Conservation (phyloP, 2,113 vertebrate genomes). For the Cryptoleucopteryx plumbea region DNA sequence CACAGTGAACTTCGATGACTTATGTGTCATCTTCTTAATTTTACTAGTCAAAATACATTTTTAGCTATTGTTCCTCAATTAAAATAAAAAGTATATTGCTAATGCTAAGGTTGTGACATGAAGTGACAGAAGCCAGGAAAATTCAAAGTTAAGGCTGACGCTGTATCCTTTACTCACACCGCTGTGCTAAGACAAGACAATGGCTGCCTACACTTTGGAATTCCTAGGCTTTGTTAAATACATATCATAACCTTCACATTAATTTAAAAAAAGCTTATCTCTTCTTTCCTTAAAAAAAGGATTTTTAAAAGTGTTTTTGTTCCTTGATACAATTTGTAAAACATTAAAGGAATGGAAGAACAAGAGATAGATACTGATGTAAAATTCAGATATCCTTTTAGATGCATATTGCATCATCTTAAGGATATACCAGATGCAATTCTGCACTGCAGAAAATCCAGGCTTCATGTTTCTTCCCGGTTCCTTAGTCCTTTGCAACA, state of each 20-base stretch:
- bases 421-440: background rate
- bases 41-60: constrained; percentile 72
- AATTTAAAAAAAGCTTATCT: background rate
- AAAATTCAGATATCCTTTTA: background rate
- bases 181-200: constrained; percentile 7
- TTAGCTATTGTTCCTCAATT: constrained; percentile 50
- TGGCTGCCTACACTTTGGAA: constrained; percentile 5
- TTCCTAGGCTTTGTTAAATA: constrained; percentile 42
- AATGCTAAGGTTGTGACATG: constrained; percentile 56
- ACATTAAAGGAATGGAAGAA: background rate
- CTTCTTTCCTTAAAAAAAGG: background rate
- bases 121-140: constrained; percentile 48
- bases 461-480: background rate
- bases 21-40: constrained; percentile 55
- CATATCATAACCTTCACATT: background rate
- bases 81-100: constrained; percentile 62
- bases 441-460: background rate
- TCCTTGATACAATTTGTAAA: background rate
- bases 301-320: background rate
- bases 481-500: background rate
- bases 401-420: background rate
- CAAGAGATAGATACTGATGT: background rate
- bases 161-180: background rate
- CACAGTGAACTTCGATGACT: constrained; percentile 50
- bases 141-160: constrained; percentile 26